Evolutionary conservation across 1,140 invertebrate genomes (phyloP), one percentile per base, ranked within the genome.

Genomic region (Drosophila sulfurigaster): DNA sequence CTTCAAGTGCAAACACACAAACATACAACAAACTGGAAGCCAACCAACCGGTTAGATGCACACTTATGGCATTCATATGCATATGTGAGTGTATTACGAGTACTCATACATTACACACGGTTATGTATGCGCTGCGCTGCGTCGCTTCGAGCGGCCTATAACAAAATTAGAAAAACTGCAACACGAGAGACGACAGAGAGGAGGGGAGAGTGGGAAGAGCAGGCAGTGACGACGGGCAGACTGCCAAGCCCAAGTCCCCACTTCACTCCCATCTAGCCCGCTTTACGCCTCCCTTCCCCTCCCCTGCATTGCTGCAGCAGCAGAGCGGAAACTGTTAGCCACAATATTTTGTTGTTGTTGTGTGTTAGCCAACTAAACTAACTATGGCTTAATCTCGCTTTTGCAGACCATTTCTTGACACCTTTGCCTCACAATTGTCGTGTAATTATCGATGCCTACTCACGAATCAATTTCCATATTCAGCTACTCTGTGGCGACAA

Each of bases 91-190:
- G 11, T 43, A 13, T 43, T 48, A 54, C 51, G 8, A 11, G 30
- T 41, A 54, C 32, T 16, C 54, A 25, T 20, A 65, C 35, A 32
- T 46, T 43, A 43, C 41, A 62, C 4, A 32, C 63, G 41, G 38
- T 64, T 60, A 16, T 62, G 75, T 60, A 63, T 78, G 69, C 74
- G 65, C 59, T 54, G 62, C 20, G 20, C 20, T 25, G 20, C 20
- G 20, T 4, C 3, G 20, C 20, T 3, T 25, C 20, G 20, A 25
- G 20, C 74, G 28, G 58, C 58, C 59, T 25, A 64, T 78, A 75
- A 81, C 77, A 81, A 81, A 82, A 82, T 82, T 82, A 83, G 81
- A 83, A 83, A 79, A 82, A 57, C 62, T 68, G 67, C 71, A 68
- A 46, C 15, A 28, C 48, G 43, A 45, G 16, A 28, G 16, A 11